phyloP scores from a whole-genome alignment of 1,140 invertebrate genomes.

The Pectinophora gossypiella region DNA sequence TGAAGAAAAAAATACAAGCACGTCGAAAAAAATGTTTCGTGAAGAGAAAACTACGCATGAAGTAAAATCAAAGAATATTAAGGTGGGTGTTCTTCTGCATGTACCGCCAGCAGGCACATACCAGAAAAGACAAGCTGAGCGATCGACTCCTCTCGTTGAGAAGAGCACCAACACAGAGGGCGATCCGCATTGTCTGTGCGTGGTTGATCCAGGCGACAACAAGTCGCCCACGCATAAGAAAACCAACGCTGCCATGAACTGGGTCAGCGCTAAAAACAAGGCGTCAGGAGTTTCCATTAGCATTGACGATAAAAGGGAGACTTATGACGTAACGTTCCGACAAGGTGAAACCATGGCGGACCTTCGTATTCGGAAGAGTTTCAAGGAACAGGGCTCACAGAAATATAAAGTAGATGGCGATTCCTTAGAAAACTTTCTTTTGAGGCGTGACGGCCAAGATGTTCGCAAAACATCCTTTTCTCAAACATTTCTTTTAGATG shows the following conservation, averaged over 20 bases:
- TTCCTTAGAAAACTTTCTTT: slow-evolving; percentile 11
- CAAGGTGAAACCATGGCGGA: slow-evolving; percentile 31
- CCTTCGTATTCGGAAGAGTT: slow-evolving; percentile 18
- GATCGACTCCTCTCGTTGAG: no score
- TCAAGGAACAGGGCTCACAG: neutral
- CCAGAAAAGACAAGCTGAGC: neutral
- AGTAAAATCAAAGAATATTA: slow-evolving; percentile 13
- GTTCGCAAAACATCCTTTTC: no score
- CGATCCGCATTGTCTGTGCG: no score
- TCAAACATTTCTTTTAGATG: no score
- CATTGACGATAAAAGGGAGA: slow-evolving; percentile 45
- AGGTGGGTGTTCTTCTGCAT: neutral
- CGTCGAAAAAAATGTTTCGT: slow-evolving; percentile 7
- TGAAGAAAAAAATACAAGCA: neutral
- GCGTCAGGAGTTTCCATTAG: slow-evolving; percentile 44
- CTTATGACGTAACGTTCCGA: slow-evolving; percentile 39
- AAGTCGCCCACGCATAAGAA: neutral
- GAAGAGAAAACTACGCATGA: slow-evolving; percentile 10
- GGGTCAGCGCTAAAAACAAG: slow-evolving; percentile 5
- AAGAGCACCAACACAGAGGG: no score
- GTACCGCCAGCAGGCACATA: neutral
- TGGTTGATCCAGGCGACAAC: no score
- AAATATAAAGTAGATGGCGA: neutral
- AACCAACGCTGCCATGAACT: neutral
- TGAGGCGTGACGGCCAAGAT: neutral